Conservation (phyloP, 2,888 invertebrate genomes). For the Drepana falcataria region DNA sequence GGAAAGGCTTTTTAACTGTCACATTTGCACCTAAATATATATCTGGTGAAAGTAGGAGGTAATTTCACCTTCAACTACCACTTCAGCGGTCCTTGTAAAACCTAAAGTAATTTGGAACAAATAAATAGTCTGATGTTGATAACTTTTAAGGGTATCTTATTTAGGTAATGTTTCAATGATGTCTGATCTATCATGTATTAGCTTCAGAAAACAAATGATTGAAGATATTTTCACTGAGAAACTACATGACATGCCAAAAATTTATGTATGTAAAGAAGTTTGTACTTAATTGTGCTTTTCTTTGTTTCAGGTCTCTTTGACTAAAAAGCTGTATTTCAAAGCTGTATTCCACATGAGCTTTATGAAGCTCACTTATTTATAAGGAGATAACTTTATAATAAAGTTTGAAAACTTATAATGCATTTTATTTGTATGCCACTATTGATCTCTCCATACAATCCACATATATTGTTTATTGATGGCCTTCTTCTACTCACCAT, state of each 20-base stretch:
- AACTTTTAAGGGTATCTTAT: background rate
- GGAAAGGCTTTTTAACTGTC: too few relatives aligned
- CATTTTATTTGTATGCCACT: slow-evolving; percentile 1
- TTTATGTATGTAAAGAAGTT: slow-evolving; percentile 1
- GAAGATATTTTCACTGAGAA: slow-evolving; percentile 49
- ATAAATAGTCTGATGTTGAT: too few relatives aligned
- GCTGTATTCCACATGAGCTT: slow-evolving; percentile 69
- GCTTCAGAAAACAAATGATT: slow-evolving; percentile 71
- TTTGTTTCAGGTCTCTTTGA: slow-evolving; percentile 87
- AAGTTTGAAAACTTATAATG: slow-evolving; percentile 27
- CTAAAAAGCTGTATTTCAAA: slow-evolving; percentile 74
- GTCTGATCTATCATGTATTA: slow-evolving; percentile 76
- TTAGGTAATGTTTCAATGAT: slow-evolving; percentile 54
- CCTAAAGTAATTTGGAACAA: too few relatives aligned
- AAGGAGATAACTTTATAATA: slow-evolving; percentile 67
- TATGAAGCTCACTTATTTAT: slow-evolving; percentile 68
- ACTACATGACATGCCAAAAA: background rate
- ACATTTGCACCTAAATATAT: too few relatives aligned
- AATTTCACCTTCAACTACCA: too few relatives aligned
- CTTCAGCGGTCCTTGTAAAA: too few relatives aligned
- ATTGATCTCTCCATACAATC: too few relatives aligned
- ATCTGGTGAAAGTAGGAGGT: too few relatives aligned
- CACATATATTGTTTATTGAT: too few relatives aligned
- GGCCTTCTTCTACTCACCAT: too few relatives aligned
- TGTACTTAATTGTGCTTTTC: slow-evolving; percentile 28